Evolutionary conservation across 2,888 invertebrate genomes (phyloP), one percentile per base, ranked within the genome.

Genomic region (Shargacucullia verbasci): DNA sequence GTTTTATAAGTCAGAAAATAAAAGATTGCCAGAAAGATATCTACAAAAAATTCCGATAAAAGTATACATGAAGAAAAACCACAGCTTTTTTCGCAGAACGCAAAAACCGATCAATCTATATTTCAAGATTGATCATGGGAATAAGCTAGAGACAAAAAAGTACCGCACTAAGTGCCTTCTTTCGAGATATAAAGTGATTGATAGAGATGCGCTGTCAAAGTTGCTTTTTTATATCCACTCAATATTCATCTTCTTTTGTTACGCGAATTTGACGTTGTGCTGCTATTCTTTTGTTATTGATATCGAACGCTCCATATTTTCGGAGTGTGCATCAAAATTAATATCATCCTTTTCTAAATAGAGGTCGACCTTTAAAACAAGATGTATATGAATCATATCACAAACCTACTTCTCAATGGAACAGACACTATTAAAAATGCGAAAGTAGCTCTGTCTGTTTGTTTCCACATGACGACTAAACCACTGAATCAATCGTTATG

Each of bases 101-200:
- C 50, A 70, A 66, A 73, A 79, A 63, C 61, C 65, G 76, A 83
- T 85, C 83, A 81, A 84, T 85, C 84, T 83, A 81, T 80, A 81
- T 78, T 79, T 79, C 58, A 80, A 80, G 79, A 83, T 78, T 76
- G 78, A 81, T 81, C 70, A 69, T 53, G 45, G 54, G 74, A 71
- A 74, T 66, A 50, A 71, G 74, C 73, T 59, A 63, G 72, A 76
- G 75, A 79, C 76, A 82, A 81, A 79, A 71, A 83, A 82, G 72
- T 76, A 71, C 73, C 71, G 71, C 64, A 57, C 73, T 75, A 76
- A 73, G 76, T 73, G 70, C 70, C 68, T 68, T 58, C 62, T 68
- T 68, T 70, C 55, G 41, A 52, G 59, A 50, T 59, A 67, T 59
- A 59, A 56, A 56, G 69, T 84, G 81, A 81, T 84, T 83, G 85